Base-by-base conservation (phyloP, 2,888 invertebrate genomes). In the Diarsia rubi region DNA sequence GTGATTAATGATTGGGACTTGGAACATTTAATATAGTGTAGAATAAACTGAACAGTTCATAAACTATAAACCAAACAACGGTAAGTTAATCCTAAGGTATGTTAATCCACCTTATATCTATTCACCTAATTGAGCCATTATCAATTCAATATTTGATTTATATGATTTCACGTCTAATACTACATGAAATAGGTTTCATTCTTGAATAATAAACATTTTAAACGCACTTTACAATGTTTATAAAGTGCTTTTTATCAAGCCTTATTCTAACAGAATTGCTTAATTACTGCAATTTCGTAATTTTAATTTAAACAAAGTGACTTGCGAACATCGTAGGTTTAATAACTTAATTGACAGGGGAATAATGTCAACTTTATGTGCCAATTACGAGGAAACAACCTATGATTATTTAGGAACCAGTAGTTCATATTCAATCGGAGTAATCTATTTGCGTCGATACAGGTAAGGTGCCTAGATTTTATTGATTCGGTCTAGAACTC, bases 81-180 rank as follows among this genome's bases (percentile, higher is more conserved):
- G 68, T 73, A 52, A 64, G 63, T 59, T 73, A 74, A n/a, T n/a
- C 24, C 37, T 2, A 37, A 73, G 83, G 73, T 80, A 83, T 74
- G 76, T 80, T 69, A 80, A 83, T 83, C 9, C 49, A 54, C 8
- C 31, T 77, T 57, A 80, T 75, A 85, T 60, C 64, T 73, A 85
- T 74, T 74, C 73, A 83, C 49, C 19, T 78, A 80, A 78, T 84
- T 71, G 75, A 82, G 31, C 44, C 37, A 80, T 82, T 76, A 85
- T 72, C 64, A 75, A 80, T 82, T 82, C 75, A 77, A 75, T 70
- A 69, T 79, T 80, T 82, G 84, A 84, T 86, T 86, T 84, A 84
- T 84, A 78, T 67, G 45, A 70, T 60, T 60, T 71, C 60, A 84
- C 67, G 75, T 82, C 84, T 62, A 78, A 78, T 60, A 37, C 21